Evolutionary conservation across 2,797 vertebrate genomes (phyloP).

Genomic region (Silurus lanzhouensis): DNA sequence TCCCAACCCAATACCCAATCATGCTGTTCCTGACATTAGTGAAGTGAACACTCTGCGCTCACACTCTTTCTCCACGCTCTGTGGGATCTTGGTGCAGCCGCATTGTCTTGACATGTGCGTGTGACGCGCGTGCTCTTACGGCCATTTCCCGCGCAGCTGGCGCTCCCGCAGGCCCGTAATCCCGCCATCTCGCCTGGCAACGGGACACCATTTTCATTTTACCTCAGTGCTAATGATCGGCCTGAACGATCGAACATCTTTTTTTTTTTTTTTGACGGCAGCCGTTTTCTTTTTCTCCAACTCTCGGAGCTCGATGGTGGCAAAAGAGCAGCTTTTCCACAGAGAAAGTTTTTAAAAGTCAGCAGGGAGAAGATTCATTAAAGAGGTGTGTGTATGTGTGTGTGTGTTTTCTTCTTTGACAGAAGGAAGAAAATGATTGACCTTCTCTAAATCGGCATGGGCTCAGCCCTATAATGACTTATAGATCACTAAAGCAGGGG

Average conservation of each 20-base stretch:
- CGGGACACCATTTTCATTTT: constrained; percentile 75
- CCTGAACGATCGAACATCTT: constrained; percentile 69
- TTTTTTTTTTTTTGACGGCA: constrained; percentile 63
- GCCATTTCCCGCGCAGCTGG: constrained; percentile 67
- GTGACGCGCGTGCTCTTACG: constrained; percentile 72
- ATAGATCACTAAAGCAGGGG: constrained; percentile 33
- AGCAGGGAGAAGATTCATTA: constrained; percentile 45
- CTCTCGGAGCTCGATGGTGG: constrained; percentile 50
- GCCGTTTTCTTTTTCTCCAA: constrained; percentile 71
- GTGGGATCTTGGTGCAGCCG: constrained; percentile 72
- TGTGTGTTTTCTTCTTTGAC: neutral
- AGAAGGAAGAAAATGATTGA: constrained; percentile 33
- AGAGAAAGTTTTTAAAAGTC: constrained; percentile 34
- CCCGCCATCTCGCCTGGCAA: constrained; percentile 71
- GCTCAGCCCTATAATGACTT: neutral
- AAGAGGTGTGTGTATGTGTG: constrained; percentile 8
- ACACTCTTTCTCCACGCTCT: constrained; percentile 44
- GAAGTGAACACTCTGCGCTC: constrained; percentile 22
- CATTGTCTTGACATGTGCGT: constrained; percentile 80
- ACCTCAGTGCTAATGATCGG: constrained; percentile 76
- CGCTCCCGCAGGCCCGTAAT: constrained; percentile 76
- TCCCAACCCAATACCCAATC: too few relatives aligned
- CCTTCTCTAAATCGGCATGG: constrained; percentile 32
- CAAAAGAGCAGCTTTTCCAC: constrained; percentile 68
- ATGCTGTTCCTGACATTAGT: constrained; percentile 53